A percentile compares a stretch with the other conserved stretches of the same genome.
phyloP scores from a whole-genome alignment of 2,888 invertebrate genomes.

The Melinaea menophilus region DNA sequence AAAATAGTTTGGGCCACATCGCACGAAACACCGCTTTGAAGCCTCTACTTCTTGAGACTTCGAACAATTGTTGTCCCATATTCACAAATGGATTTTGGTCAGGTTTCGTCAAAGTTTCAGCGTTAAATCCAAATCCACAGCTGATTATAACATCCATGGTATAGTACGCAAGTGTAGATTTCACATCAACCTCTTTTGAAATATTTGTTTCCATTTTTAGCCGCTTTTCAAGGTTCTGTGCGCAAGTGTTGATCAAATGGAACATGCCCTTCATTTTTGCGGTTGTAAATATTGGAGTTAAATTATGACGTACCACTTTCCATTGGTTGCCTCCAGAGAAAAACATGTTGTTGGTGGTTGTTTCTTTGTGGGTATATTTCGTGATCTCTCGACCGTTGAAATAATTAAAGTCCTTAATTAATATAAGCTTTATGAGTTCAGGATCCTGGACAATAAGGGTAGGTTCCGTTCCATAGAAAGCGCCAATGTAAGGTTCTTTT shows the following conservation, averaged over 20 bases:
- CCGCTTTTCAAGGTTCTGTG: conserved; percentile 33
- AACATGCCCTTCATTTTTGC: conserved; percentile 64
- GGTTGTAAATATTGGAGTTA: conserved; percentile 57
- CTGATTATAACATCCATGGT: conserved; percentile 54
- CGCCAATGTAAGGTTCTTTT: conserved; percentile 51
- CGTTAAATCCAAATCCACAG: conserved; percentile 51
- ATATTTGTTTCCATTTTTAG: conserved; percentile 27
- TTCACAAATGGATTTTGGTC: conserved; percentile 40
- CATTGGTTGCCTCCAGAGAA: conserved; percentile 51
- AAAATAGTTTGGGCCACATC: conserved; percentile 45
- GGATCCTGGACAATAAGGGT: conserved; percentile 53
- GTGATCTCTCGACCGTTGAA: conserved; percentile 53
- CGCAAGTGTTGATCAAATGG: conserved; percentile 47
- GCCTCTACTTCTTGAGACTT: conserved; percentile 35
- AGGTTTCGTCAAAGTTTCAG: conserved; percentile 40
- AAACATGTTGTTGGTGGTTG: conserved; percentile 46
- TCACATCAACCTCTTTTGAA: conserved; percentile 36
- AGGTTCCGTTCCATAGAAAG: conserved; percentile 55
- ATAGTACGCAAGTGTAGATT: conserved; percentile 40
- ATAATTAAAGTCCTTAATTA: conserved; percentile 58
- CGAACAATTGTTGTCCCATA: conserved; percentile 43
- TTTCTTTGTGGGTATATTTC: conserved; percentile 46
- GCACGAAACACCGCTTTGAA: conserved; percentile 37
- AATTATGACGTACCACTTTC: conserved; percentile 55
- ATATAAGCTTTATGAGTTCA: conserved; percentile 48